Percentiles rank a stretch among this genome's conserved stretches.
phyloP scores from a whole-genome alignment of 2,888 invertebrate species.

The Steinernema hermaphroditum region DNA sequence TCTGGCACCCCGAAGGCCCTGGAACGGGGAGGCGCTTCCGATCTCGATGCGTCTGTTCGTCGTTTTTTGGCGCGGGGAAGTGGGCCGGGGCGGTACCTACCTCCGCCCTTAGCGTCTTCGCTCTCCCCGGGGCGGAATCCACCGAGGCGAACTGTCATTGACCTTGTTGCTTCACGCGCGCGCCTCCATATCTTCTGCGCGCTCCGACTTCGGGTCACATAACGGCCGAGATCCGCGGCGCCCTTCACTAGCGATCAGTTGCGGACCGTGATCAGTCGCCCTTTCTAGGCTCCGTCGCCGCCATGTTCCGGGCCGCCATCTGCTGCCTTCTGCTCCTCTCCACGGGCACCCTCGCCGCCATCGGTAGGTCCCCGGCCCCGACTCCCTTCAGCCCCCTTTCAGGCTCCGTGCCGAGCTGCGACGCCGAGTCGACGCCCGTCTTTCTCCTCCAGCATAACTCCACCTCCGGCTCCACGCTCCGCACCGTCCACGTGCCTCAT shows the following conservation, averaged over 20 bases:
- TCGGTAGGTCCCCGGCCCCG: slow-evolving; percentile 1
- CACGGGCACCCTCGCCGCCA: background rate
- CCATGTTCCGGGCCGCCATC: slow-evolving; percentile 9
- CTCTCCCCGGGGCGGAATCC: slow-evolving; percentile 27
- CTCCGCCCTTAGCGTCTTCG: background rate
- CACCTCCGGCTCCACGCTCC: slow-evolving; percentile 52
- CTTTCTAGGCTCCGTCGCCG: background rate
- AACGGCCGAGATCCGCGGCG: slow-evolving; percentile 27
- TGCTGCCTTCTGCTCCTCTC: slow-evolving; percentile 17
- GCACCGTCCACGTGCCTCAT: slow-evolving; percentile 51
- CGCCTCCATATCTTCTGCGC: slow-evolving; percentile 25
- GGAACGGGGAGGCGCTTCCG: slow-evolving; percentile 28
- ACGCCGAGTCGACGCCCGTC: slow-evolving; percentile 53
- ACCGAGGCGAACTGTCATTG: slow-evolving; percentile 27
- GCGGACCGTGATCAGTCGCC: slow-evolving; percentile 19
- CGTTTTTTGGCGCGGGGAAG: slow-evolving; percentile 20
- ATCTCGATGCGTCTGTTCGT: background rate
- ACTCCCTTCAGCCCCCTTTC: background rate
- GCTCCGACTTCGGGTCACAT: slow-evolving; percentile 28
- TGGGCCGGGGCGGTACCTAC: slow-evolving; percentile 27
- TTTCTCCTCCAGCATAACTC: slow-evolving; percentile 64
- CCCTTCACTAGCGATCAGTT: slow-evolving; percentile 16
- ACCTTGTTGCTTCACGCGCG: slow-evolving; percentile 31
- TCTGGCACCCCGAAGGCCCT: no score
- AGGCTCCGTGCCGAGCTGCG: slow-evolving; percentile 45